These are phyloP conservation scores for Amblyopsis hoosieri DNA, from an alignment of 2,797 vertebrate species.

Conservation along the genomic window DNA sequence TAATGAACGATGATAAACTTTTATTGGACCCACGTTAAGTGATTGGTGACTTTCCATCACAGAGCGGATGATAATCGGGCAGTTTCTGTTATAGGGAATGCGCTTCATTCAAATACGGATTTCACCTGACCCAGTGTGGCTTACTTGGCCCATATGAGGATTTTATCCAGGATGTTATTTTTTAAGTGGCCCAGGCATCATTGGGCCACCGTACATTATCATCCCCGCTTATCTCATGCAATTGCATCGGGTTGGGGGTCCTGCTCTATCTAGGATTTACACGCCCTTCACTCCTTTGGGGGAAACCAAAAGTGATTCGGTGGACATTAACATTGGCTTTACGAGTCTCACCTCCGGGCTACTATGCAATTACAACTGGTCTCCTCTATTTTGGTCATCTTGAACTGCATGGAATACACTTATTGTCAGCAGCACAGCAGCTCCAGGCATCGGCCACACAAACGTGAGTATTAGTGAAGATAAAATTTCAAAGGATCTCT, in stretches of 20 bases:
- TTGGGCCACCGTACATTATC: constrained; percentile 77
- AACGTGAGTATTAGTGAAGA: constrained; percentile 86
- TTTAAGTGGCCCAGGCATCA: constrained; percentile 79
- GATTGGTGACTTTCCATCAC: constrained; percentile 31
- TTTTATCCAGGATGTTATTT: constrained; percentile 80
- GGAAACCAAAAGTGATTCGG: constrained; percentile 50
- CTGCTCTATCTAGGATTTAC: constrained; percentile 71
- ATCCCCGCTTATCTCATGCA: constrained; percentile 63
- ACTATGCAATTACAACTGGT: constrained; percentile 99
- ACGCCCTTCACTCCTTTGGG: constrained; percentile 35
- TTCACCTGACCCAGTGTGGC: constrained; percentile 59
- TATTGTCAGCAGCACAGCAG: constrained; percentile 92
- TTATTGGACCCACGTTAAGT: constrained; percentile 26
- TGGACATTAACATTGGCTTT: constrained; percentile 81
- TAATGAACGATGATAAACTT: constrained; percentile 8
- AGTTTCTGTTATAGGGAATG: constrained; percentile 53
- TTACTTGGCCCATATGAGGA: constrained; percentile 71
- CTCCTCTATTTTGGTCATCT: constrained; percentile 97
- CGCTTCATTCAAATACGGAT: constrained; percentile 53
- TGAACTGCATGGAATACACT: constrained; percentile 98
- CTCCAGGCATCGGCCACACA: constrained; percentile 92
- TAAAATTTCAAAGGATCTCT: neutral
- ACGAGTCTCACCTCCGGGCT: constrained; percentile 88
- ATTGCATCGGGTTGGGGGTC: constrained; percentile 72
- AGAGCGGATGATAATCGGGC: constrained; percentile 60